Evolutionary conservation across 2,888 invertebrate genomes (phyloP).

Genomic region (Hydrotaea diabolus): DNA sequence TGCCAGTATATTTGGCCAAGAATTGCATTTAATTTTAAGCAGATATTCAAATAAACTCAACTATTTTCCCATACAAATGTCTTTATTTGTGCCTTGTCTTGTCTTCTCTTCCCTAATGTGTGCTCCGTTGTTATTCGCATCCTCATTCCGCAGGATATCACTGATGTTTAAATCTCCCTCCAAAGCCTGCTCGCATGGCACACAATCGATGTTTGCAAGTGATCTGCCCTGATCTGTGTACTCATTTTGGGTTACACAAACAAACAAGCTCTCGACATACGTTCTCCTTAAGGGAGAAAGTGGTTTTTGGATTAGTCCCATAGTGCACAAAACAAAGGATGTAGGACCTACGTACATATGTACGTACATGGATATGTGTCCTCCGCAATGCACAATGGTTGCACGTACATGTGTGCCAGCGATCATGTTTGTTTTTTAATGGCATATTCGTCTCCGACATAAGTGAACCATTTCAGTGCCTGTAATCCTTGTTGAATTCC

Average conservation of each 20-base stretch:
- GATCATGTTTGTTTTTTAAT: conserved; percentile 8
- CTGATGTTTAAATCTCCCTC: not conserved
- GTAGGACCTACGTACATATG: no score
- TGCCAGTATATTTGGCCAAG: not conserved
- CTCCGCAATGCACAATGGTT: not conserved
- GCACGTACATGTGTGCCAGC: conserved; percentile 48
- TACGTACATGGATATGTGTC: not conserved
- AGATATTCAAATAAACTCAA: conserved; percentile 44
- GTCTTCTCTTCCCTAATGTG: no score
- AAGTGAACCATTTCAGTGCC: conserved; percentile 53
- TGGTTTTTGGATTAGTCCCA: conserved; percentile 28
- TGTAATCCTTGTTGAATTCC: conserved; percentile 46
- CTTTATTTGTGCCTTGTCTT: not conserved
- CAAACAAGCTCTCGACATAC: conserved; percentile 17
- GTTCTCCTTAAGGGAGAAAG: conserved; percentile 37
- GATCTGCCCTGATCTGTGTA: no score
- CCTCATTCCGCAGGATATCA: not conserved
- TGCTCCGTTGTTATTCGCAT: not conserved
- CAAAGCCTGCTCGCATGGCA: conserved; percentile 17
- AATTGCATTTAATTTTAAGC: conserved; percentile 5
- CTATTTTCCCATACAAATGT: conserved; percentile 23
- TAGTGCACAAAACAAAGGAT: not conserved
- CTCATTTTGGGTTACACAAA: conserved; percentile 44
- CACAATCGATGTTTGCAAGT: conserved; percentile 49
- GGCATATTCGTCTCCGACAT: conserved; percentile 46